Base-by-base conservation (phyloP, 1,140 invertebrate genomes). In the Metopolophium dirhodum region DNA sequence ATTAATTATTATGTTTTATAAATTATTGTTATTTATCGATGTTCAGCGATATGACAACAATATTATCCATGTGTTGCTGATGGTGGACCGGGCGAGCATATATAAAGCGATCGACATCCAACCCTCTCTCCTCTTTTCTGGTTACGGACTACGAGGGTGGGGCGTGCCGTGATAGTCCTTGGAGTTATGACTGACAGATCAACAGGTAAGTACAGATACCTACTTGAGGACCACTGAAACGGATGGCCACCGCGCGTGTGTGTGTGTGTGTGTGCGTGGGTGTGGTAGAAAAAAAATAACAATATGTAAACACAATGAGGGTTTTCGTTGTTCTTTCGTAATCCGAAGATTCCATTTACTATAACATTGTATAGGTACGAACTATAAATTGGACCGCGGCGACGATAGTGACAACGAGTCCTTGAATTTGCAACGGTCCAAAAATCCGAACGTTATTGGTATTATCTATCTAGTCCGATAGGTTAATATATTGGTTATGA, bases 391-490 rank as follows among this genome's bases (percentile, higher is more conserved):
- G 41, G 54, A 18, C 41, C 41, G 41, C 89, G 26, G 35, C 4
- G 26, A 26, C 4, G 11, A 26, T 51, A 35, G 37, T 61, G 35
- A 7, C 35, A 23, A 26, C 1, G 8, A 83, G n/a, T n/a, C 91
- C 91, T 93, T 93, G 91, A 93, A 93, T 93, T 93, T 83, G 49
- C 23, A 23, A 93, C 77, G 82, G 91, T 93, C 82, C n/a, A 86
- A 47, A 92, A 51, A 54, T 86, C 49, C 26, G 22, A 51, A 37
- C 47, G 82, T 85, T 85, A 61, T 91, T 49, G 45, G n/a, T 49
- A 35, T 77, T 77, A 77, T n/a, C 41, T 41, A 41, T 41, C 41
- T 41, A 41, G 41, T 41, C 41, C 41, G 41, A 41, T 41, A 41
- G 41, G 41, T 41, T 41, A 37, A 37, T 68, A 68, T 68, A 68